A percentile compares a stretch with the other conserved stretches of the same genome.
Evolutionary conservation across 2,113 vertebrate genomes (phyloP).

Genomic region (Numenius arquata): DNA sequence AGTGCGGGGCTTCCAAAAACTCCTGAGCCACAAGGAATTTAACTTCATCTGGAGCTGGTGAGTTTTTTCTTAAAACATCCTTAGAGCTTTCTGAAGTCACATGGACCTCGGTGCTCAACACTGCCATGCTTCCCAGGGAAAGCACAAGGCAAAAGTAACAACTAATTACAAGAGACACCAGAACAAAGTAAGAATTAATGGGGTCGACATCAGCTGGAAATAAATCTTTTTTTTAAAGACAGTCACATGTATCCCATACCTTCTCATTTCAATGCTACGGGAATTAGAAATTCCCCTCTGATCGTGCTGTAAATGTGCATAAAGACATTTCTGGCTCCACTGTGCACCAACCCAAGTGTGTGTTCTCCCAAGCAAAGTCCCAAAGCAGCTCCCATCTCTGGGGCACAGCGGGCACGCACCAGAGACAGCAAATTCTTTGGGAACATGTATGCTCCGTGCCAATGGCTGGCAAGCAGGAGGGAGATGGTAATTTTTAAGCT

Average conservation of each 20-base stretch:
- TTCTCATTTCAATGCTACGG: not conserved
- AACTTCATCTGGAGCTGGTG: not conserved
- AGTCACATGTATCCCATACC: not conserved
- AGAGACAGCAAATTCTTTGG: not conserved
- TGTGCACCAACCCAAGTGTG: not conserved
- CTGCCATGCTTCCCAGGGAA: not conserved
- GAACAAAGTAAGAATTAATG: not conserved
- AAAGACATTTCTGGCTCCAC: not conserved
- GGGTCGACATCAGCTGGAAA: not conserved
- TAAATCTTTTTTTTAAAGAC: not conserved
- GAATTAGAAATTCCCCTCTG: not conserved
- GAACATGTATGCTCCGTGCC: not conserved
- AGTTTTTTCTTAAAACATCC: not conserved
- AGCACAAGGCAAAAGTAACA: not conserved
- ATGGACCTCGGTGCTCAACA: not conserved
- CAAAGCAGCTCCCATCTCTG: not conserved
- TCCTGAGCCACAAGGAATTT: not conserved
- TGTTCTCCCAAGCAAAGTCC: not conserved
- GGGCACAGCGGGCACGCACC: not conserved
- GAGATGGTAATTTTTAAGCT: not conserved
- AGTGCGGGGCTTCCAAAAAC: not conserved
- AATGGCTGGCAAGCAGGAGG: not conserved
- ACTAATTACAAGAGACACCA: not conserved
- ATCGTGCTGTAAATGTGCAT: not conserved
- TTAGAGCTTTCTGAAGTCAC: not conserved